Evolutionary conservation across 2,113 vertebrate species (phyloP), one percentile per base, ranked within the genome.

Genomic region (Phalacrocorax pelagicus): DNA sequence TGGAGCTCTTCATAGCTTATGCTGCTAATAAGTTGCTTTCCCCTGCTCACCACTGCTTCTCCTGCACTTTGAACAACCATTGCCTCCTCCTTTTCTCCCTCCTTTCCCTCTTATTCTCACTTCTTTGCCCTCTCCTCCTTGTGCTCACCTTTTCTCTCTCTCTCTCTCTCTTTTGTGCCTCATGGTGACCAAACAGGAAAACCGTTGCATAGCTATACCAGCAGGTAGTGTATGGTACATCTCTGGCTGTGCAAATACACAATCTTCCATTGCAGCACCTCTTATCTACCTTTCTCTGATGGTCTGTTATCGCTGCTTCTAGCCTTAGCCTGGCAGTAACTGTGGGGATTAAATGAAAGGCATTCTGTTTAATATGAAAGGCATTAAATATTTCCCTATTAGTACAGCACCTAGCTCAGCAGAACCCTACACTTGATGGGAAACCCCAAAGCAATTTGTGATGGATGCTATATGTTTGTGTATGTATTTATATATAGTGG

Each of bases 31-130:
- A 73, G 11, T 55, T 72, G 29, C 40, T 59, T 42, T 40, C 4
- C 0, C 10, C 4, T 3, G 46, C 5, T 10, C 15, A 2, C 32
- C 7, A 14, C 61, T 0, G 0, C 16, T 81, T 44, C 47, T 85
- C 18, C 66, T 15, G 12, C 30, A 32, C 8, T 82, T 67, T 13
- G 51, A 73, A 62, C 42, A 26, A 29, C 19, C 4, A 2, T 22
- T 1, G 0, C 27, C 17, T 80, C 38, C 17, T 81, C 26, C 20
- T 79, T 89, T 89, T 16, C 29, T 55, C 29, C 17, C 15, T 75
- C 6, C 3, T 83, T 6, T 91, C 15, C n/a, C 42, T 52, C 40
- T 84, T 67, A 66, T n/a, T 74, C 17, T 78, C 15, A 49, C 8
- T 61, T 5, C 2, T 65, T 69, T 80, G 22, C 12, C 80, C 10